A percentile compares a stretch with the other conserved stretches of the same genome.
Conservation (phyloP, 2,797 vertebrate species). For the Neopelma chrysocephalum region DNA sequence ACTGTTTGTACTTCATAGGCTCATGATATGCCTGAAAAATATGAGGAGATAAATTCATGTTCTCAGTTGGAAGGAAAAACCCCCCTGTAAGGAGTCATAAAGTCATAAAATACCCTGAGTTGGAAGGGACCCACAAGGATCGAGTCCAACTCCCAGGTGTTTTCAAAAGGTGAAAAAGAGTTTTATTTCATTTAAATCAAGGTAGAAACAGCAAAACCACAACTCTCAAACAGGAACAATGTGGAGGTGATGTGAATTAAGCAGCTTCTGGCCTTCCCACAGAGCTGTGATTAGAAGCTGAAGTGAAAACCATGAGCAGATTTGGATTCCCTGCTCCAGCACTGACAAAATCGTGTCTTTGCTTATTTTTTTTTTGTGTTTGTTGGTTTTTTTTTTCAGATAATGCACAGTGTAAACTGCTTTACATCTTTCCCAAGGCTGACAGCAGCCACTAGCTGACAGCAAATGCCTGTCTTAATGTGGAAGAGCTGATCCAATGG, state of each 20-base stretch:
- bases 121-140: neutral
- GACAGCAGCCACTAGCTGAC: neutral
- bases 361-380: neutral
- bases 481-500: neutral
- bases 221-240: neutral
- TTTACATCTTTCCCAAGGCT: neutral
- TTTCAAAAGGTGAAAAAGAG: neutral
- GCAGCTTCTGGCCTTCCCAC: neutral
- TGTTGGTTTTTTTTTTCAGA: neutral
- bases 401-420: rapidly evolving
- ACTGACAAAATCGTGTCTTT: neutral
- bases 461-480: neutral
- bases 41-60: neutral
- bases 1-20: neutral
- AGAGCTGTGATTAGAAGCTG: neutral
- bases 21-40: neutral
- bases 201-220: neutral
- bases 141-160: neutral
- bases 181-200: neutral
- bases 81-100: neutral
- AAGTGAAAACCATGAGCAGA: neutral
- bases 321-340: neutral
- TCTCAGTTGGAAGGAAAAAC: neutral
- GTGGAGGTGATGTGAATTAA: neutral
- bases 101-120: neutral